A percentile compares a stretch with the other conserved stretches of the same genome.
These are phyloP conservation scores for Cinclus cinclus DNA, from an alignment of 2,113 vertebrate species.

Conservation along the genomic window DNA sequence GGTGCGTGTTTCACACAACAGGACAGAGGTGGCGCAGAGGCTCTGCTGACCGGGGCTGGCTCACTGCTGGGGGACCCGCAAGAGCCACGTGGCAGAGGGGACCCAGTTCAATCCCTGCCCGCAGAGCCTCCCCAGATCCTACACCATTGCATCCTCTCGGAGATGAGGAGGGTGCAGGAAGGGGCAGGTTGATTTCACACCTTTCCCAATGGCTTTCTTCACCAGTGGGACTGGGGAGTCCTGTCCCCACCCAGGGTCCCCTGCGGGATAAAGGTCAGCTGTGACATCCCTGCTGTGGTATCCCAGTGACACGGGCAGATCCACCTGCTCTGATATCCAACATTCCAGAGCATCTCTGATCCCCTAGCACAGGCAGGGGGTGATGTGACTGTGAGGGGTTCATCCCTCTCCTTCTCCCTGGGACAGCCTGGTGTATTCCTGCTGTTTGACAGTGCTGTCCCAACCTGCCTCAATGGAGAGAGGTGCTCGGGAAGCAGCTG, in stretches of 20 bases:
- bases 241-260: neutral
- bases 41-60: neutral
- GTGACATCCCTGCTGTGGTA: neutral
- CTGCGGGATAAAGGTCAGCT: neutral
- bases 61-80: neutral
- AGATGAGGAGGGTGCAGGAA: fast-evolving
- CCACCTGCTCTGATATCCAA: neutral
- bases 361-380: fast-evolving
- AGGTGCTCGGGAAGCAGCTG: neutral
- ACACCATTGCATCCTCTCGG: fast-evolving
- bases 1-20: fast-evolving
- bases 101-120: neutral
- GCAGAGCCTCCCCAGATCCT: neutral
- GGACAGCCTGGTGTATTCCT: neutral
- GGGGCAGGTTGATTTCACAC: neutral
- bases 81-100: neutral
- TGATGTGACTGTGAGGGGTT: neutral
- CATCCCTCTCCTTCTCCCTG: neutral
- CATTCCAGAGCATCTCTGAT: neutral
- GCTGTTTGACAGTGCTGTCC: neutral
- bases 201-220: neutral
- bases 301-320: neutral
- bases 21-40: neutral
- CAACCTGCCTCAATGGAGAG: neutral
- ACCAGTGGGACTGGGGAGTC: fast-evolving